Percentiles rank a stretch among this genome's conserved stretches.
These are phyloP conservation scores for Leptestheria dahalacensis DNA, from an alignment of 1,140 invertebrate species.

Conservation along the genomic window DNA sequence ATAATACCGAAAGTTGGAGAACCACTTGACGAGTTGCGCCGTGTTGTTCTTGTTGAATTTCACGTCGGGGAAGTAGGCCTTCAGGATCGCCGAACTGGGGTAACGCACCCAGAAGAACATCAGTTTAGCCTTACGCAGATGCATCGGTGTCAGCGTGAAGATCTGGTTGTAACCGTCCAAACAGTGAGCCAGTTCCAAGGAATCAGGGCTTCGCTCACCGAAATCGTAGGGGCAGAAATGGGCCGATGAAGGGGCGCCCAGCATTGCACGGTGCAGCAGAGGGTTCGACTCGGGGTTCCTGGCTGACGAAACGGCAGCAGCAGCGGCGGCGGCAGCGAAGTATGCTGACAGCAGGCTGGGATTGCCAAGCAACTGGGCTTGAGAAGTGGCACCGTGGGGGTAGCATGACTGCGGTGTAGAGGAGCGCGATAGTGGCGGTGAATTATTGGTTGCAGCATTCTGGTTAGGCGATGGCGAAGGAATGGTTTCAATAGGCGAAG, in stretches of 20 bases:
- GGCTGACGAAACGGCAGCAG: not conserved
- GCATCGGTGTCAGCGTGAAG: slow-evolving; percentile 95
- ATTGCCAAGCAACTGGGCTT: not conserved
- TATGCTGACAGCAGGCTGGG: not conserved
- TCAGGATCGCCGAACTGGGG: slow-evolving; percentile 92
- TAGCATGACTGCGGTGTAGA: not conserved
- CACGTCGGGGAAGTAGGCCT: slow-evolving; percentile 99
- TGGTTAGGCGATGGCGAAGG: slow-evolving; percentile 30
- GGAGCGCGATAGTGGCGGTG: not conserved
- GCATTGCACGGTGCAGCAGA: slow-evolving; percentile 33
- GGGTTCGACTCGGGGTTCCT: slow-evolving; percentile 22
- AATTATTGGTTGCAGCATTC: not conserved
- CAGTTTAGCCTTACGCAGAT: slow-evolving; percentile 97
- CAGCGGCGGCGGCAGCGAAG: not conserved
- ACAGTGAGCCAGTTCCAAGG: not conserved
- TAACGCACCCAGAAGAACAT: slow-evolving; percentile 99
- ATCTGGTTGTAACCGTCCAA: slow-evolving; percentile 40
- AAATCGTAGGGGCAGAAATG: slow-evolving; percentile 26
- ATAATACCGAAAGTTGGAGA: slow-evolving; percentile 98
- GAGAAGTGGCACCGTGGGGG: not conserved
- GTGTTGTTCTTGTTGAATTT: slow-evolving; percentile 99
- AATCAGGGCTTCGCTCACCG: slow-evolving; percentile 11
- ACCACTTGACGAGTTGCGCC: slow-evolving; percentile 99
- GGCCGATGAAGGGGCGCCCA: slow-evolving; percentile 28
- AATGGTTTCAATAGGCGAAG: slow-evolving; percentile 36